Evolutionary conservation across 2,113 vertebrate species (phyloP).

Genomic region (Rhabdornis inornatus): DNA sequence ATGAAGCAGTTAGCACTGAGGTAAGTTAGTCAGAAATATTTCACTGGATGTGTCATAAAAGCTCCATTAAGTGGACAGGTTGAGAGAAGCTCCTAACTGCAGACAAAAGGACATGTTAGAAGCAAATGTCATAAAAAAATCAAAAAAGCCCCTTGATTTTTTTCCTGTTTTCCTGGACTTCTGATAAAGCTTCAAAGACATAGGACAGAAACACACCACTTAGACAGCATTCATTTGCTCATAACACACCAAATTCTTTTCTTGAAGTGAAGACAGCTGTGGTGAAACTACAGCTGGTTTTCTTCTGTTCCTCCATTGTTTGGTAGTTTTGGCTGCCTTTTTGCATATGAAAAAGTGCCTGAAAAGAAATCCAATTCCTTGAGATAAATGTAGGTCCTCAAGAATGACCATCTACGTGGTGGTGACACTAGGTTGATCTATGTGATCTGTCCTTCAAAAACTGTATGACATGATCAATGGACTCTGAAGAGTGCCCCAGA

Average conservation of each 20-base stretch:
- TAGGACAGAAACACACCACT: not conserved
- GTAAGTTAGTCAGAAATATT: constrained; percentile 47
- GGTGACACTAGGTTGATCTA: not conserved
- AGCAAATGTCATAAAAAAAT: not conserved
- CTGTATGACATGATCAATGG: not conserved
- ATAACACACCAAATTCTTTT: not conserved
- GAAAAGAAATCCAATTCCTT: not conserved
- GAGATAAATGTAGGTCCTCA: not conserved
- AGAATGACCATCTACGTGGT: not conserved
- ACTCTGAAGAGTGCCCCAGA: not conserved
- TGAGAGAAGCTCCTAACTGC: not conserved
- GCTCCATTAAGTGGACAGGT: not conserved
- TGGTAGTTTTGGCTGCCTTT: not conserved
- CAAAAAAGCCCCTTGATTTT: not conserved
- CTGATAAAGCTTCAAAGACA: not conserved
- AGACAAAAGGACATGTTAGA: not conserved
- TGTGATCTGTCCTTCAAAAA: not conserved
- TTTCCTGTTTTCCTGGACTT: not conserved
- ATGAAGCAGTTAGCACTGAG: constrained; percentile 95
- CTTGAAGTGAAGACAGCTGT: not conserved
- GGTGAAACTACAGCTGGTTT: not conserved
- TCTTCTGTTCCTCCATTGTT: not conserved
- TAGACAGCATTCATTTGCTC: not conserved
- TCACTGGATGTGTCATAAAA: not conserved
- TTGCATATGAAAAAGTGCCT: not conserved